Evolutionary conservation across 1,140 invertebrate genomes (phyloP), one percentile per base, ranked within the genome.

Genomic region (Stenopsyche tienmushanensis): DNA sequence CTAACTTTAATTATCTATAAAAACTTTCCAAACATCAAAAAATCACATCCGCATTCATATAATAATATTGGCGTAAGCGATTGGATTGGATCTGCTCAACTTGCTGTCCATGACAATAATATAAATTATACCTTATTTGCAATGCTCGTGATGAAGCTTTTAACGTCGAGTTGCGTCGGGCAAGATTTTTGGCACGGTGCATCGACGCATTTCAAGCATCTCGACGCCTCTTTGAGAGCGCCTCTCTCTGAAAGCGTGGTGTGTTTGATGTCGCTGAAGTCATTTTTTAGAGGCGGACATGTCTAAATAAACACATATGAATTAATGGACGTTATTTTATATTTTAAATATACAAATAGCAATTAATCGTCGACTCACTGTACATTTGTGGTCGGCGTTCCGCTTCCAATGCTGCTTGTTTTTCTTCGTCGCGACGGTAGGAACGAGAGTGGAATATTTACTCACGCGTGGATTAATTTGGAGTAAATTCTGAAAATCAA

Each of bases 161-260:
- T 99, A 50, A 99, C 88, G 74, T 99, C 97, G 26, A 99, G 78
- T 77, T 98, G 95, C 0, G 97, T 99, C 0, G 97, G 97, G 73
- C 97, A 99, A 3, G 93, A 94, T 78, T 99, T 99, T 80, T 99
- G 97, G 75, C 97, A 99, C 0, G 97, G 97, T 0, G 97, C 96
- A 81, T 99, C 97, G 0, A 93, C 96, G 79, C 97, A 99, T 77
- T 99, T 99, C 7, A 99, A 80, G 76, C 96, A 98, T 57, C 96
- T 83, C 0, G 88, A 85, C 0, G 97, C 94, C 80, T 99, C 97
- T 65, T 83, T 86, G 13, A 99, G 75, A 0, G 97, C 97, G 1
- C 88, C 96, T 7, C 96, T 83, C 78, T 99, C 97, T 72, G 94
- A 96, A 44, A 99, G 73, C 0, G 97, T 98, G 18, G 96, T 99